Conservation (phyloP, 1,140 invertebrate species). For the Lepidostoma basale region DNA sequence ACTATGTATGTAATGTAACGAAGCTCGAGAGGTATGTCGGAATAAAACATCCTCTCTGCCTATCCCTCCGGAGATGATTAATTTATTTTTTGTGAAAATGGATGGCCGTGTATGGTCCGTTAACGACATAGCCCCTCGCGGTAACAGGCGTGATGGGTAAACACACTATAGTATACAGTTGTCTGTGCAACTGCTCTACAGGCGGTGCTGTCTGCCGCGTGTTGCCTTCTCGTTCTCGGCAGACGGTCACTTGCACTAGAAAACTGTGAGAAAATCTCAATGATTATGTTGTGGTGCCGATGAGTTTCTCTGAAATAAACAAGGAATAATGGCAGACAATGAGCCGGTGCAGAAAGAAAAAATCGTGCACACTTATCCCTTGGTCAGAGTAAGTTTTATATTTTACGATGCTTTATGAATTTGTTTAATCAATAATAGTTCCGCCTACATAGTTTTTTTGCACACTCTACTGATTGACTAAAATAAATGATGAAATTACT, state of each 20-base stretch:
- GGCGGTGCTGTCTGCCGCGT: conserved; percentile 52
- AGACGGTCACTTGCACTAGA: conserved; percentile 42
- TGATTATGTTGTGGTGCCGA: not conserved
- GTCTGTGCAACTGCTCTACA: conserved; percentile 39
- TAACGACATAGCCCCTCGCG: conserved; percentile 9
- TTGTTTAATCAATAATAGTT: too few relatives aligned
- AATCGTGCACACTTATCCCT: conserved; percentile 74
- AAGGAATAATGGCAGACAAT: conserved; percentile 59
- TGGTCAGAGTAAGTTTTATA: conserved; percentile 68
- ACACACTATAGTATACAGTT: conserved; percentile 6
- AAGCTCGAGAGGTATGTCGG: too few relatives aligned
- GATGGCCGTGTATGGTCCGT: too few relatives aligned
- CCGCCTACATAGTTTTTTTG: too few relatives aligned
- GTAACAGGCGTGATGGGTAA: conserved; percentile 24
- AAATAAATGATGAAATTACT: too few relatives aligned
- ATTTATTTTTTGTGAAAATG: too few relatives aligned
- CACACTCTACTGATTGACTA: too few relatives aligned
- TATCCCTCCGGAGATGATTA: too few relatives aligned
- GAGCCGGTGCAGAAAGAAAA: conserved; percentile 66
- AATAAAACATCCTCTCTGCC: too few relatives aligned
- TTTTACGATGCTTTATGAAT: too few relatives aligned
- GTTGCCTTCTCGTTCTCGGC: conserved; percentile 38
- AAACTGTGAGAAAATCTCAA: conserved; percentile 43
- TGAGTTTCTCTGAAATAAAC: not conserved
- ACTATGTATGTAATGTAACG: too few relatives aligned